Evolutionary conservation across 1,140 invertebrate species (phyloP).

Genomic region (Calephelis virginiensis): DNA sequence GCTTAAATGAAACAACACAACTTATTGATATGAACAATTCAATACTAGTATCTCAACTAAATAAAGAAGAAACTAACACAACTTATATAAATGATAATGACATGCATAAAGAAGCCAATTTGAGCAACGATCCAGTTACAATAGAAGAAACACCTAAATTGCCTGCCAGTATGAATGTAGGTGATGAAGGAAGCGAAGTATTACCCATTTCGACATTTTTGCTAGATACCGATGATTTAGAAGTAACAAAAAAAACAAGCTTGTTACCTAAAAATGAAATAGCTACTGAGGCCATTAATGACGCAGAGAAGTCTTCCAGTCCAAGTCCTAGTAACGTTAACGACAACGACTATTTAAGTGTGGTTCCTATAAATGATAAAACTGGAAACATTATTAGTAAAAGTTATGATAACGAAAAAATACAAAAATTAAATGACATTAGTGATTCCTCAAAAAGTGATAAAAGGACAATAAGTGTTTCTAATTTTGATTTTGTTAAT

Average conservation of each 20-base stretch:
- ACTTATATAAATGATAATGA: conserved; percentile 1
- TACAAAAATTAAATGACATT: conserved; percentile 61
- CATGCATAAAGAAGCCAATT: background rate
- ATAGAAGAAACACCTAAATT: conserved; percentile 4
- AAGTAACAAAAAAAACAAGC: conserved; percentile 36
- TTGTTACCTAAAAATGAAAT: conserved; percentile 25
- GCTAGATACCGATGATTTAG: conserved; percentile 65
- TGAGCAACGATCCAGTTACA: background rate
- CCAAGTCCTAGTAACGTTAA: conserved; percentile 26
- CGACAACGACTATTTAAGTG: conserved; percentile 50
- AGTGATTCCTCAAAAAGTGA: conserved; percentile 71
- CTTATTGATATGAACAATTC: conserved; percentile 11
- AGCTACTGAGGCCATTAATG: conserved; percentile 22
- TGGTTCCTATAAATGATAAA: conserved; percentile 54
- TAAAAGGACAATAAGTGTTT: conserved; percentile 60
- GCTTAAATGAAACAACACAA: conserved; percentile 18
- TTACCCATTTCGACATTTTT: conserved; percentile 60
- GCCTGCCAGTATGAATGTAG: background rate
- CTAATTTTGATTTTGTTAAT: conserved; percentile 49
- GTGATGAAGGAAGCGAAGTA: conserved; percentile 26
- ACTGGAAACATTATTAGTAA: conserved; percentile 41
- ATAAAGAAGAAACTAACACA: conserved; percentile 3
- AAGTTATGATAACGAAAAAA: conserved; percentile 48
- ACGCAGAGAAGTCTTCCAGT: conserved; percentile 22
- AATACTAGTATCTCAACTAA: background rate